Evolutionary conservation across 2,797 vertebrate species (phyloP).

Genomic region (Knipowitschia caucasica): DNA sequence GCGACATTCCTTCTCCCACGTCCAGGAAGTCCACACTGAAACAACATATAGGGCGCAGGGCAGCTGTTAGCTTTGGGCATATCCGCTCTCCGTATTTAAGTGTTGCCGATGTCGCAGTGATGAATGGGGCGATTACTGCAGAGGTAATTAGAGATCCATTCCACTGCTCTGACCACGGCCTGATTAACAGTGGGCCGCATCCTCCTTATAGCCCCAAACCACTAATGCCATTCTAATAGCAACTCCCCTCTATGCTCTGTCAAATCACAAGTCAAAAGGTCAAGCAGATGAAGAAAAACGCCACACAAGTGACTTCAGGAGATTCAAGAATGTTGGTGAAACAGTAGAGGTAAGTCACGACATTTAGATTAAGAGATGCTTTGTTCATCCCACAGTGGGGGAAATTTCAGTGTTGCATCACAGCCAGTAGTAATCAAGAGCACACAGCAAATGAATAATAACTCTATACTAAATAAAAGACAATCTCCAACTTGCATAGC

Average conservation of each 20-base stretch:
- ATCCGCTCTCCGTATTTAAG: slow-evolving; percentile 20
- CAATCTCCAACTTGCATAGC: no score
- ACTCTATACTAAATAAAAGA: no score
- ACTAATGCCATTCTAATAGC: slow-evolving; percentile 42
- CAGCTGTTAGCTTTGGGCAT: slow-evolving; percentile 14
- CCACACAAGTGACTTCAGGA: slow-evolving; percentile 1
- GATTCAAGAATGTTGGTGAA: slow-evolving; percentile 2
- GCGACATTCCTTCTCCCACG: not conserved
- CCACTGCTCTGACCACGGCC: slow-evolving; percentile 46
- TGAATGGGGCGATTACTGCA: slow-evolving; percentile 57
- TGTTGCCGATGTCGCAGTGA: slow-evolving; percentile 31
- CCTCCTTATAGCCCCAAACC: slow-evolving; percentile 26
- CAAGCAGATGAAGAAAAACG: slow-evolving; percentile 28
- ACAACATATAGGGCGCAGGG: not conserved
- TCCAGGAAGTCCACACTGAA: not conserved
- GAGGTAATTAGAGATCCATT: slow-evolving; percentile 64
- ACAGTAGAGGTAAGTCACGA: not conserved
- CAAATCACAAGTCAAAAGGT: slow-evolving; percentile 30
- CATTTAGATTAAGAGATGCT: no score
- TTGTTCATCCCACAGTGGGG: no score
- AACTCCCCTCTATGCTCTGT: slow-evolving; percentile 18
- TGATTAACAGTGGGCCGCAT: slow-evolving; percentile 45
- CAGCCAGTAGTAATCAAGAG: no score
- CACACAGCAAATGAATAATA: no score
- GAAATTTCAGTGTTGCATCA: no score